Conservation (phyloP, 2,113 vertebrate species). For the Gadus chalcogrammus region DNA sequence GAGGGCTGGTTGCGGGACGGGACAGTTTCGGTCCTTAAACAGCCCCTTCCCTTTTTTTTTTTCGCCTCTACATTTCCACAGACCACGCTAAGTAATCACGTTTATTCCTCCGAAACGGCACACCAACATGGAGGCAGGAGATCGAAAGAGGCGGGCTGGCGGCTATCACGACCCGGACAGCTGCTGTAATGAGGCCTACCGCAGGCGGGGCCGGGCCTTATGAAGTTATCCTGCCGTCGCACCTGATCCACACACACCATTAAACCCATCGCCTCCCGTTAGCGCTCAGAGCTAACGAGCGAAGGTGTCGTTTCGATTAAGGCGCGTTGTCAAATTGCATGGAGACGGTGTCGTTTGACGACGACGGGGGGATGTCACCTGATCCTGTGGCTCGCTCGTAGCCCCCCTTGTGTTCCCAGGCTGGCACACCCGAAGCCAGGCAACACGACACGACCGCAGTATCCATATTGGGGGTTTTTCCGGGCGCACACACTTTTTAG, state of each 20-base stretch:
- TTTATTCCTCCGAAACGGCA: neutral
- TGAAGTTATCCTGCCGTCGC: constrained; percentile 5
- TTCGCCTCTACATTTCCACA: neutral
- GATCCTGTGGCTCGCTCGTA: too few relatives aligned
- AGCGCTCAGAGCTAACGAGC: constrained; percentile 1
- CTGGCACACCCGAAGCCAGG: too few relatives aligned
- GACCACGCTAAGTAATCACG: constrained; percentile 3
- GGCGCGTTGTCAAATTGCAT: constrained; percentile 6
- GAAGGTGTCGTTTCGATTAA: constrained; percentile 22
- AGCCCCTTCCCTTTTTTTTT: constrained; percentile 30
- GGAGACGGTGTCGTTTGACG: neutral
- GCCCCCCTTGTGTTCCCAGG: too few relatives aligned
- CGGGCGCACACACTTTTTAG: too few relatives aligned
- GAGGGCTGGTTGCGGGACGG: neutral
- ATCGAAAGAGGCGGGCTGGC: constrained; percentile 21
- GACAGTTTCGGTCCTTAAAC: constrained; percentile 32
- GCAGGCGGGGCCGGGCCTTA: constrained; percentile 20
- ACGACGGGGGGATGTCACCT: too few relatives aligned
- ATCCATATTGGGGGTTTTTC: too few relatives aligned
- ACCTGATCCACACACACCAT: constrained; percentile 32
- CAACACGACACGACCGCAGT: too few relatives aligned
- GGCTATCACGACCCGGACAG: constrained; percentile 21
- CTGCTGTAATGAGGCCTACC: constrained; percentile 23
- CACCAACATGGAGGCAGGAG: neutral
- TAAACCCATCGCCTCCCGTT: constrained; percentile 21